Evolutionary conservation across 2,797 vertebrate genomes (phyloP).

Genomic region (Gallinago nigripennis): DNA sequence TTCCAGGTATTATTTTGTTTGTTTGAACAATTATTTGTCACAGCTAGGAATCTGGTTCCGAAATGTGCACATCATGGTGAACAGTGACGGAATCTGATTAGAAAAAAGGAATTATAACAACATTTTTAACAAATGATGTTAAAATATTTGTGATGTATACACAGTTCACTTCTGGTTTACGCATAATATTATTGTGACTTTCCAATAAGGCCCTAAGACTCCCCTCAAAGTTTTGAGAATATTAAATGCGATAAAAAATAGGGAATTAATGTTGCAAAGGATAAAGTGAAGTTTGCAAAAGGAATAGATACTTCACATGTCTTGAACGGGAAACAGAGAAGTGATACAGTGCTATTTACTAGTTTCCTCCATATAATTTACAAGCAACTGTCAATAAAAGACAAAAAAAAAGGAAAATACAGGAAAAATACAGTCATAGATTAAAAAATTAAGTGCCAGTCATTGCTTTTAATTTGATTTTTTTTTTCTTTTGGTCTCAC

Average conservation of each 20-base stretch:
- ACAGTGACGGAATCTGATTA: neutral
- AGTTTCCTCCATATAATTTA: neutral
- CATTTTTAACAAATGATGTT: neutral
- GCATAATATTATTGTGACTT: neutral
- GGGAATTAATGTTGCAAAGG: neutral
- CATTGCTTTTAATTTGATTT: neutral
- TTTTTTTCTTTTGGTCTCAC: neutral
- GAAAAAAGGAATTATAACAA: neutral
- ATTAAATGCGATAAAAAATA: neutral
- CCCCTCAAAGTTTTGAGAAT: neutral
- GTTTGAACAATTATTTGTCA: neutral
- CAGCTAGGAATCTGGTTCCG: neutral
- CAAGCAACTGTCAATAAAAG: neutral
- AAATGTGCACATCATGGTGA: neutral
- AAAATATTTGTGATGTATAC: neutral
- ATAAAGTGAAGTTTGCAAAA: constrained; percentile 17
- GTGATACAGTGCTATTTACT: neutral
- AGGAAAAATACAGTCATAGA: neutral
- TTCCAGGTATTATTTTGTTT: neutral
- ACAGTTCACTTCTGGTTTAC: neutral
- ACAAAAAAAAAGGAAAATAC: neutral
- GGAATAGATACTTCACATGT: neutral
- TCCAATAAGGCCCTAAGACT: neutral
- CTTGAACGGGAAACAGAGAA: neutral
- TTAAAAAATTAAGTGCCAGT: neutral